Conservation (phyloP, 1,140 invertebrate genomes). For the Nixonia krombeini region DNA sequence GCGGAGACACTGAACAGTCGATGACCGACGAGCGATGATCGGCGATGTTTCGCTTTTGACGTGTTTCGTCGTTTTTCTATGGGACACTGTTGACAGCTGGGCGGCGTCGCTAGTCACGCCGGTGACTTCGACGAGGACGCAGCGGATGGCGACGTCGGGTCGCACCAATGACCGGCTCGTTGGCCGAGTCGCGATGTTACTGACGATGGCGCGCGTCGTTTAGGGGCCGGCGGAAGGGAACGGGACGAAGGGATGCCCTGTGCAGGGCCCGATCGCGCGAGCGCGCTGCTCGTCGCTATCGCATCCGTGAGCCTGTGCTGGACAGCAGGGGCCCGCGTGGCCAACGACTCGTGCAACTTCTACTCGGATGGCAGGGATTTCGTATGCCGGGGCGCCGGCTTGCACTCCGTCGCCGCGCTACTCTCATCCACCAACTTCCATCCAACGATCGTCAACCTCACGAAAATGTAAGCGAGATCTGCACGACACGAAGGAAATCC, state of each 20-base stretch:
- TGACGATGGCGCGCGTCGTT: too few species aligned
- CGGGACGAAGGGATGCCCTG: too few species aligned
- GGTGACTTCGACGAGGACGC: too few species aligned
- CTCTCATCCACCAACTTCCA: slow-evolving; percentile 30
- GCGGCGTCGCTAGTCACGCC: too few species aligned
- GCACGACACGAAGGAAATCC: background rate
- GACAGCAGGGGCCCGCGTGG: slow-evolving; percentile 1
- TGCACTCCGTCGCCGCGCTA: slow-evolving; percentile 45
- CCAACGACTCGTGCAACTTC: slow-evolving; percentile 48
- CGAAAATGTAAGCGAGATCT: slow-evolving; percentile 61
- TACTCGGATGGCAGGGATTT: slow-evolving; percentile 53
- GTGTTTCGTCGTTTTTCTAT: too few species aligned
- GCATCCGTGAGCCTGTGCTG: slow-evolving; percentile 8
- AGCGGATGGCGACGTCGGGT: too few species aligned
- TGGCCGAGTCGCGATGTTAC: too few species aligned
- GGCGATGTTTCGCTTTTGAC: too few species aligned
- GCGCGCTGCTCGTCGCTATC: slow-evolving; percentile 10
- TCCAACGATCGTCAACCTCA: slow-evolving; percentile 45
- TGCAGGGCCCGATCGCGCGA: slow-evolving; percentile 7
- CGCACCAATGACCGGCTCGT: too few species aligned
- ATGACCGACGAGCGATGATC: too few species aligned
- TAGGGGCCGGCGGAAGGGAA: background rate
- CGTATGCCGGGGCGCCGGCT: slow-evolving; percentile 51
- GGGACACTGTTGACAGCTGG: too few species aligned
- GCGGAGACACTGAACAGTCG: too few species aligned